Evolutionary conservation across 1,140 invertebrate species (phyloP), one percentile per base, ranked within the genome.

Genomic region (Neuroterus valhalla): DNA sequence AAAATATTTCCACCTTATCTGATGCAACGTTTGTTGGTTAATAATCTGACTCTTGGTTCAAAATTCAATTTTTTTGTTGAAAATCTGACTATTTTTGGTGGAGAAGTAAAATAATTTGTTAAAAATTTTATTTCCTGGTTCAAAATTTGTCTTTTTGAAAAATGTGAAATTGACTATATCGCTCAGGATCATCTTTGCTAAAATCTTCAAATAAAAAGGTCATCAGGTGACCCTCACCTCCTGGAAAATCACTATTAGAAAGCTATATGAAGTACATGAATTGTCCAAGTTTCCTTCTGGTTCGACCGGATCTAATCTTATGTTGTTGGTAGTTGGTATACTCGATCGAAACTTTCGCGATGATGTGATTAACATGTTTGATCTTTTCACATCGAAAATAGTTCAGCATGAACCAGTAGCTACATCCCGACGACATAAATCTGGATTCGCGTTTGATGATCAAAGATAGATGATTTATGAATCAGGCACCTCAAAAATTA

Each of bases 141-240:
- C n/a, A n/a, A n/a, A n/a, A n/a, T n/a, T n/a, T n/a, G n/a, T n/a
- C n/a, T 19, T 48, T 48, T 17, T 2, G n/a, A 48, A 48, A n/a
- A 6, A 3, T 2, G 1, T 48, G 1, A 48, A 38, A 38, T 38
- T 5, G 6, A 38, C 31, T 38, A 8, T 8, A 38, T 38, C 31
- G 10, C 10, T 38, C 31, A 38, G 4, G 15, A 48, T 48, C 6
- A 48, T n/a, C n/a, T 19, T 48, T 48, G 17, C 6, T 17, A 19
- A 48, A 8, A 19, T n/a, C 6, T 48, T 15, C 4, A n/a, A 48
- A 19, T n/a, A 77, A 71, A 72, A 72, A 69, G 75, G 62, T 75
- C 66, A 68, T 68, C 14, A 38, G 12, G 52, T 74, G 76, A 80
- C 78, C 78, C 78, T 80, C 78, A 80, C 78, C 76, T 80, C 72